phyloP scores from a whole-genome alignment of 2,797 vertebrate species.

The Anabacerthia variegaticeps region DNA sequence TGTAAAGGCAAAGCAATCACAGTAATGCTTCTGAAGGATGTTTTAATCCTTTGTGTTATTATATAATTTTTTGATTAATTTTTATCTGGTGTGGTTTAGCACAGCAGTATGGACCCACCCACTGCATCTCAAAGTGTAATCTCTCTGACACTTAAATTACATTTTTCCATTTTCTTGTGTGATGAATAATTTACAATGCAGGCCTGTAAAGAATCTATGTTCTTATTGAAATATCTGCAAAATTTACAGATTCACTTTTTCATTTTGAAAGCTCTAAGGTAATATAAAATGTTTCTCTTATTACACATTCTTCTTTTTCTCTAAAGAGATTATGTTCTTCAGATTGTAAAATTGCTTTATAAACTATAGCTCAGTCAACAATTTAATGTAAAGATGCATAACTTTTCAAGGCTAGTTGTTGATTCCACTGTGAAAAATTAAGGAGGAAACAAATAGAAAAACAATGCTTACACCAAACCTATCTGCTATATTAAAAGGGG shows the following conservation, averaged over 20 bases:
- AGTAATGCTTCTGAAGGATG: background rate
- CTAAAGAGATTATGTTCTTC: background rate
- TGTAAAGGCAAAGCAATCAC: background rate
- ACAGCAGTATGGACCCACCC: background rate
- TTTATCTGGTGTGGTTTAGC: conserved; percentile 8
- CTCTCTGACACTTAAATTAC: conserved; percentile 47
- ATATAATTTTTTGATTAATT: background rate
- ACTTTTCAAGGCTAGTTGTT: background rate
- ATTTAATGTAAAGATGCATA: background rate
- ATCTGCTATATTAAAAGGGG: background rate
- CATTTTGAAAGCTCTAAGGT: background rate
- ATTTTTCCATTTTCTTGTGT: conserved; percentile 37
- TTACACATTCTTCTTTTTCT: background rate
- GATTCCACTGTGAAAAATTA: background rate
- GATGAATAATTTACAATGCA: conserved; percentile 20
- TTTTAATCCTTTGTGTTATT: background rate
- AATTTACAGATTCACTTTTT: background rate
- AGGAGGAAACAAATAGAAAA: background rate
- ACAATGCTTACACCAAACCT: background rate
- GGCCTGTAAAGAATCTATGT: conserved; percentile 2
- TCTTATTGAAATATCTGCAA: background rate
- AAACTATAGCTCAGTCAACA: background rate
- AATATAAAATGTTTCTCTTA: background rate
- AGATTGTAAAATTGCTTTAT: background rate
- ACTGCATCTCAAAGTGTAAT: conserved; percentile 29